phyloP scores from a whole-genome alignment of 2,797 vertebrate genomes.

The Tapera naevia region DNA sequence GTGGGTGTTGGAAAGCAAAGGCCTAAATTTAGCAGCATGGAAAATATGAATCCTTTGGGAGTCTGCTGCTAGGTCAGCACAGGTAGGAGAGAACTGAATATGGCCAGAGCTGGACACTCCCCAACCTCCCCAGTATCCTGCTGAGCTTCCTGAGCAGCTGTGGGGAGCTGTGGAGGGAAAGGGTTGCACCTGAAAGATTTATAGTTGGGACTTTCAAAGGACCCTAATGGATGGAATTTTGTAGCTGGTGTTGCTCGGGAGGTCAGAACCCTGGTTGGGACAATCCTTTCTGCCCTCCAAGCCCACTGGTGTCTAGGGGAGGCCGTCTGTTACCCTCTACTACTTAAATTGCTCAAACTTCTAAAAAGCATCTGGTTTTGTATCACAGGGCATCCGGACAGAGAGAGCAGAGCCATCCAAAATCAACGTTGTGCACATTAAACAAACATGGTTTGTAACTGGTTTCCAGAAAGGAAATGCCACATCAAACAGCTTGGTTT shows the following conservation, averaged over 20 bases:
- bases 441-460: not conserved
- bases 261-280: not conserved
- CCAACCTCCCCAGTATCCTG: not conserved
- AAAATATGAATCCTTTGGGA: not conserved
- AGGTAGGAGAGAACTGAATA: not conserved
- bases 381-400: not conserved
- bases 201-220: not conserved
- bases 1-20: not conserved
- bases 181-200: not conserved
- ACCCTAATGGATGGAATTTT: not conserved
- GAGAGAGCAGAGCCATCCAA: not conserved
- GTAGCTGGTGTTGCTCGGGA: not conserved
- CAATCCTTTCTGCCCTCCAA: not conserved
- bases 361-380: not conserved
- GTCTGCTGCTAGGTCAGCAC: not conserved
- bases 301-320: not conserved
- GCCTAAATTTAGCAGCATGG: not conserved
- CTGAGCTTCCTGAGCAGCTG: not conserved
- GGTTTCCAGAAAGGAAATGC: not conserved
- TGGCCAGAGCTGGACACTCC: fast-evolving
- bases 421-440: not conserved
- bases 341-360: not conserved
- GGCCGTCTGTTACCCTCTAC: not conserved
- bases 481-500: not conserved
- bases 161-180: not conserved